Evolutionary conservation across 2,797 vertebrate genomes (phyloP), one percentile per base, ranked within the genome.

Genomic region (Anabacerthia variegaticeps): DNA sequence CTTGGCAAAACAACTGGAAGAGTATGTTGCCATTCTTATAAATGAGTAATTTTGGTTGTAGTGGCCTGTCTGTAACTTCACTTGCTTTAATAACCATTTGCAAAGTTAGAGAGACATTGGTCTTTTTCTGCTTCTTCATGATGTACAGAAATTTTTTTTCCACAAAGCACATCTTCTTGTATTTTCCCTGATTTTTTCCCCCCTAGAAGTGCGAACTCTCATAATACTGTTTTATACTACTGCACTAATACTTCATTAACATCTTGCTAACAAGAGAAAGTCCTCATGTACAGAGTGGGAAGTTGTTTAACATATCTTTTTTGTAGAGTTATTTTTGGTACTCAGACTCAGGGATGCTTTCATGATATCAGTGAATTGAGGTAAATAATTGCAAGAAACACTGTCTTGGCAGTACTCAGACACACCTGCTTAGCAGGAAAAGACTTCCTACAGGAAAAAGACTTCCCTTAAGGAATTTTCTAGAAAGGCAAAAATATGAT

Each of bases 1-100:
- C 44, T 95, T 98, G 90, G 99, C 99, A 18, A 98, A 98, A 78
- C 97, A 99, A 3, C 97, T 99, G 62, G 98, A 99, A 75, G 97
- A 99, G 99, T 99, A 98, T 26, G 97, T 96, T 92, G 55, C 39
- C 17, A 22, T 86, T 94, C 66, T 51, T 89, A 11, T 54, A 81
- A 66, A 90, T 34, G 14, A 89, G 62, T 76, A 26, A 20, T 59
- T 93, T 68, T 36, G 76, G 56, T 48, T 76, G 48, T 65, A 78
- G 22, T 55, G 54, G 15, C 68, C 59, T 89, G 36, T 28, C 49
- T 91, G n/a, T 69, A 65, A 37, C 43, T 94, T 89, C 27, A 30
- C 16, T 86, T 66, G 24, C 13, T 93, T 85, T 54, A 46, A 46
- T 44, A 46, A 71, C 21, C 3, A 16, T 58, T 74, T 72, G 16